phyloP scores from a whole-genome alignment of 2,113 vertebrate genomes.

The Nannospalax galili region DNA sequence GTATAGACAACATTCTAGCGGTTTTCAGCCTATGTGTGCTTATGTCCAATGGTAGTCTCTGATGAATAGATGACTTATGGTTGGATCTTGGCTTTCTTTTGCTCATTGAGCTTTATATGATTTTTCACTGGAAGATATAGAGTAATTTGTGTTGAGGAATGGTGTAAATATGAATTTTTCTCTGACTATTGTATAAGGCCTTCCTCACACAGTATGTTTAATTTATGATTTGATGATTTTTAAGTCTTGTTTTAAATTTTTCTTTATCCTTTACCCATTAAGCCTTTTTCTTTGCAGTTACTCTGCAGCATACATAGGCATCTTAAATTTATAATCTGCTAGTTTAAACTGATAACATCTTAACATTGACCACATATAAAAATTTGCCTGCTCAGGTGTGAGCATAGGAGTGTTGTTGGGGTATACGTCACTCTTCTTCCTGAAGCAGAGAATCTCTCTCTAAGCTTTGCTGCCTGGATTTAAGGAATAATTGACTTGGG shows the following conservation, averaged over 20 bases:
- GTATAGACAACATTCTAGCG: background rate
- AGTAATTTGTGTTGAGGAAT: too few species aligned
- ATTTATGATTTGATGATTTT: background rate
- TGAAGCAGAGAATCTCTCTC: background rate
- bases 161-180: too few species aligned
- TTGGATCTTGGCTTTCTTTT: background rate
- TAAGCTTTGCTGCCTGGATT: background rate
- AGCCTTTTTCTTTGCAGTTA: background rate
- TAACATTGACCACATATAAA: background rate
- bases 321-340: background rate
- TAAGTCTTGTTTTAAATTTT: background rate
- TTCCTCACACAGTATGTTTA: background rate
- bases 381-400: background rate
- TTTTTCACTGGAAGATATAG: background rate
- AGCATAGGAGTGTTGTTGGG: background rate
- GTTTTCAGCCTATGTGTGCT: background rate
- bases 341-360: background rate
- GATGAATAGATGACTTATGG: background rate
- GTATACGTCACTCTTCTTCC: background rate
- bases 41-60: background rate
- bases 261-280: background rate
- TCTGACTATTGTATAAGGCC: too few species aligned
- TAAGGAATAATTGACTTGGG: background rate
- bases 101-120: background rate
- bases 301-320: background rate